phyloP scores from a whole-genome alignment of 2,797 vertebrate species.

The Macropodus opercularis region DNA sequence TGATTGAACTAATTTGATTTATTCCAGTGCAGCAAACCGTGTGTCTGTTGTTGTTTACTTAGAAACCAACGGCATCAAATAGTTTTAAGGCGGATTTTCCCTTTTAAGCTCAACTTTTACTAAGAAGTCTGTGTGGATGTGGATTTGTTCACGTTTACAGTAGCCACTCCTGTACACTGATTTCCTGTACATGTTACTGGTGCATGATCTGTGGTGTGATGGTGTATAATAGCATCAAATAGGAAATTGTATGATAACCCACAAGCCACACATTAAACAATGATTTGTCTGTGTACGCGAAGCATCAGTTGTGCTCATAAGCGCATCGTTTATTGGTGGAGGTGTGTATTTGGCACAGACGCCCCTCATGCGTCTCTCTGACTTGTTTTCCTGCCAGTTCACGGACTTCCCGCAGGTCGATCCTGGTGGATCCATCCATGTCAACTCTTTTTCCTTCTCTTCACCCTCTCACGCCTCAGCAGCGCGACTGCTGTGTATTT shows the following conservation, averaged over 20 bases:
- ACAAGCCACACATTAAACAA: conserved; percentile 19
- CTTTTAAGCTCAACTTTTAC: conserved; percentile 24
- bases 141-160: conserved; percentile 33
- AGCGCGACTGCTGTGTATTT: conserved; percentile 50
- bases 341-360: neutral
- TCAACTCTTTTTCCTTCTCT: conserved; percentile 20
- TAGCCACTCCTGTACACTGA: conserved; percentile 22
- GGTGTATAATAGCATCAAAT: conserved; percentile 24
- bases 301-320: conserved; percentile 22
- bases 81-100: conserved; percentile 52
- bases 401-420: conserved; percentile 38
- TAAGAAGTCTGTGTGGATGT: conserved; percentile 20
- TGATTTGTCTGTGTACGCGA: neutral
- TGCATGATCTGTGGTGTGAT: conserved; percentile 51
- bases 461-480: conserved; percentile 35
- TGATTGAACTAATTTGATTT: too few relatives aligned
- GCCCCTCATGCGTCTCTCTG: conserved; percentile 5
- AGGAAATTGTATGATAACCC: conserved; percentile 34
- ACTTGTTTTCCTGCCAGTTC: conserved; percentile 21
- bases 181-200: conserved; percentile 33
- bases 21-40: too few relatives aligned
- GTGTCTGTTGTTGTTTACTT: neutral
- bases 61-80: neutral
- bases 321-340: conserved; percentile 27
- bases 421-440: conserved; percentile 19